Evolutionary conservation across 2,888 invertebrate genomes (phyloP), one percentile per base, ranked within the genome.

Genomic region (Eilema caniola): DNA sequence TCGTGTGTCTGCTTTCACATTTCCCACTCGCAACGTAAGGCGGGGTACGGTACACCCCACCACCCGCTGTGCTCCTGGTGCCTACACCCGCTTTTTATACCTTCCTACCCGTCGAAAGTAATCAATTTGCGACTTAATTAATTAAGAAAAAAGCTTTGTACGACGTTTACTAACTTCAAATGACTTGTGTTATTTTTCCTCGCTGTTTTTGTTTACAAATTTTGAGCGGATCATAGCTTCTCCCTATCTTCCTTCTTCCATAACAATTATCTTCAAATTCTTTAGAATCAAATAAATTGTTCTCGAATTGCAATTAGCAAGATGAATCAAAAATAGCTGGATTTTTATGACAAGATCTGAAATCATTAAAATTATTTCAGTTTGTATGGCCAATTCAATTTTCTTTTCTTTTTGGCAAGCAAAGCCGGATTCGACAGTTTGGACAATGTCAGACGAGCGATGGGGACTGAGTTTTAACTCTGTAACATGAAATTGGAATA

Each of bases 1-100:
- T 94, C 94, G 94, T 95, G 95, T 95, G 95, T 95, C 95, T 95
- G 92, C 95, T 94, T 95, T 92, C 95, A 95, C 95, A 95, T 95
- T 95, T 93, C 94, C 95, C 93, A 92, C 92, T 93, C 92, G 92
- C 92, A 88, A 89, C 91, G 93, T 91, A 92, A 91, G 93, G 93
- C 90, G 90, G 89, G 89, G 88, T 85, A 86, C 87, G 78, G 83
- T 84, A 82, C 88, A 89, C 92, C 90, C 91, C 86, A 83, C 88
- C 89, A 79, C 90, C 91, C 89, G 86, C 85, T 87, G 91, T 86
- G 90, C 90, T 90, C 92, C 91, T 91, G 88, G 93, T 90, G 85
- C 93, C 90, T 89, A 89, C 92, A 85, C 93, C 92, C 90, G 88
- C 91, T 94, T 94, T 94, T 94, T 94, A 93, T 94, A 92, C 92